Percentiles rank a stretch among this genome's conserved stretches.
Conservation (phyloP, 53 echinoderm and acorn worm species). For the Patiria pectinifera region DNA sequence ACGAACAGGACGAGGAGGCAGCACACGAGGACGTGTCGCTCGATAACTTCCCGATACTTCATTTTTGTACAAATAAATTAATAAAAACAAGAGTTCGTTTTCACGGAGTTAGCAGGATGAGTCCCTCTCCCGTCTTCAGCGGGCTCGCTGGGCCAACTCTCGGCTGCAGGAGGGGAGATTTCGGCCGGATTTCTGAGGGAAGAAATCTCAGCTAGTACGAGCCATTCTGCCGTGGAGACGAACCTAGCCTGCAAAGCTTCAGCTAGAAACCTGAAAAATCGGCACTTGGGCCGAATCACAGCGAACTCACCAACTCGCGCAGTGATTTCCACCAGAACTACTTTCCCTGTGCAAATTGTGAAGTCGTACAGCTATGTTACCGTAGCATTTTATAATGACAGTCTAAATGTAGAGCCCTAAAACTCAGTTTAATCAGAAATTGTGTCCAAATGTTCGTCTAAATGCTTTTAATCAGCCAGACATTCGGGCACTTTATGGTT, state of each 20-base stretch:
- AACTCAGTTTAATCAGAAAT: not conserved
- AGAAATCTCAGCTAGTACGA: constrained; percentile 59
- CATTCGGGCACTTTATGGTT: constrained; percentile 34
- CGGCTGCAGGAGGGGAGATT: constrained; percentile 29
- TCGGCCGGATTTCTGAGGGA: constrained; percentile 11
- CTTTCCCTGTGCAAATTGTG: not conserved
- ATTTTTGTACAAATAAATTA: constrained; percentile 63
- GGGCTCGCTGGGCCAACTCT: constrained; percentile 31
- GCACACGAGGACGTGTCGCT: constrained; percentile 78
- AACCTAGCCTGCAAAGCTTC: constrained; percentile 23
- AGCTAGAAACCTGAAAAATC: constrained; percentile 30
- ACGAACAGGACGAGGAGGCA: constrained; percentile 65
- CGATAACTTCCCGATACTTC: constrained; percentile 85
- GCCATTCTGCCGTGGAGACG: constrained; percentile 63
- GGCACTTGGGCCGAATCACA: constrained; percentile 60
- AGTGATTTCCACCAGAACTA: constrained; percentile 36
- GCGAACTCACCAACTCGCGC: constrained; percentile 41
- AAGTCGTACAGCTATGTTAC: not conserved
- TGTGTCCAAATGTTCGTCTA: not conserved
- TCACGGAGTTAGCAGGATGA: constrained; percentile 33
- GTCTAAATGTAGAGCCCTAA: not conserved
- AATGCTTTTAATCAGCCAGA: not conserved
- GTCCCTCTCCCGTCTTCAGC: constrained; percentile 58
- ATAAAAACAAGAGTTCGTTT: constrained; percentile 50
- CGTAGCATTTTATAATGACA: not conserved